A percentile compares a stretch with the other conserved stretches of the same genome.
phyloP scores from a whole-genome alignment of 1,140 invertebrate genomes.

The Hesperophylax magnus region DNA sequence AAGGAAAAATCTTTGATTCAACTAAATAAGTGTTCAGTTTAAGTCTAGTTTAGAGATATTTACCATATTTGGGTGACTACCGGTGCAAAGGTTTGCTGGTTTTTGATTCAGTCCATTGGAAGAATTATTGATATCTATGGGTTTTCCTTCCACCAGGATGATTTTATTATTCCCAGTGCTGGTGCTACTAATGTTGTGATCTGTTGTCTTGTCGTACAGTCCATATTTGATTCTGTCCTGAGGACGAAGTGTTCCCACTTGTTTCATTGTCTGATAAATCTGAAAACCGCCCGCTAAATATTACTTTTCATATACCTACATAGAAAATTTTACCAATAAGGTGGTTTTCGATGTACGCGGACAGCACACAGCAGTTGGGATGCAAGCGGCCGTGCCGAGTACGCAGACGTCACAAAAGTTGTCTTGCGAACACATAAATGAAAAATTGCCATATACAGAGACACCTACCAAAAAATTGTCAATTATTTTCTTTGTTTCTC shows the following conservation, averaged over 20 bases:
- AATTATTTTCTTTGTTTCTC: too few species aligned
- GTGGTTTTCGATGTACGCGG: too few species aligned
- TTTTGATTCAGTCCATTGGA: constrained; percentile 18
- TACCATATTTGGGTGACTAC: constrained; percentile 8
- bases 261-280: constrained; percentile 73
- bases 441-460: too few species aligned
- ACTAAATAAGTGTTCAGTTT: not conserved
- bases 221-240: constrained; percentile 73
- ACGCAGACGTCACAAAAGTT: too few species aligned
- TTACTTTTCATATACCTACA: too few species aligned
- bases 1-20: not conserved
- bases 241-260: constrained; percentile 70
- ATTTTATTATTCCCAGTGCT: not conserved
- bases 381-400: too few species aligned
- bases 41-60: not conserved
- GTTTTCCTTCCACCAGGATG: not conserved
- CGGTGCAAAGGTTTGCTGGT: not conserved
- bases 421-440: too few species aligned
- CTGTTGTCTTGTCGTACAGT: constrained; percentile 24
- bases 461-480: too few species aligned
- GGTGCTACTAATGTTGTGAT: not conserved
- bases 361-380: too few species aligned
- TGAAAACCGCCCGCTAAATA: constrained; percentile 54
- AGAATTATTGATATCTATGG: not conserved
- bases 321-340: too few species aligned